Percentiles rank a stretch among this genome's conserved stretches.
phyloP scores from a whole-genome alignment of 2,113 vertebrate species.

The Brachirus orientalis region DNA sequence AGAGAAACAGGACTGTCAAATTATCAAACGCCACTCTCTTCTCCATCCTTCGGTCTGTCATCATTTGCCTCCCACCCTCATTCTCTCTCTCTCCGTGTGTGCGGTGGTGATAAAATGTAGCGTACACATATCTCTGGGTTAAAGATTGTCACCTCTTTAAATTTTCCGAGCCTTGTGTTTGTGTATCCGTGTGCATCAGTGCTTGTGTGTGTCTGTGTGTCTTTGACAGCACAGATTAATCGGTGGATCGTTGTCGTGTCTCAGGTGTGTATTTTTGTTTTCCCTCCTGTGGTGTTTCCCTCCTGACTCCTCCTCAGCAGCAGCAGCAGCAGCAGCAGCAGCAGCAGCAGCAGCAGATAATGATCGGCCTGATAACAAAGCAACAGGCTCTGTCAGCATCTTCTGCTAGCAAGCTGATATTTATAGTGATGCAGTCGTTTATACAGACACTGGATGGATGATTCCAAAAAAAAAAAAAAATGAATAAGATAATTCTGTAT shows the following conservation, averaged over 20 bases:
- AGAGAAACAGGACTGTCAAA: conserved; percentile 15
- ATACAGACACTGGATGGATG: too few relatives aligned
- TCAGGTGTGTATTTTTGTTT: conserved; percentile 41
- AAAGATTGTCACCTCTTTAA: conserved; percentile 6
- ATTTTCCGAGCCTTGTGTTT: conserved; percentile 17
- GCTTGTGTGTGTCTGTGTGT: conserved; percentile 7
- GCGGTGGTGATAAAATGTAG: conserved; percentile 13
- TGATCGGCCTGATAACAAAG: conserved; percentile 33
- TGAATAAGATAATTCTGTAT: too few relatives aligned
- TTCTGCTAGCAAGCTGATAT: background rate
- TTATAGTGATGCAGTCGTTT: too few relatives aligned
- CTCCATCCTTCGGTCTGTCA: conserved; percentile 16
- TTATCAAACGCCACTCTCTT: conserved; percentile 23
- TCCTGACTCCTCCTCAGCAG: conserved; percentile 14
- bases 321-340: too few relatives aligned
- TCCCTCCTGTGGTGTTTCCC: conserved; percentile 36
- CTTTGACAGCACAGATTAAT: conserved; percentile 57
- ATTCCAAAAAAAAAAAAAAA: too few relatives aligned
- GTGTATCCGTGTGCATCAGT: conserved; percentile 26
- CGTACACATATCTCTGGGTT: background rate
- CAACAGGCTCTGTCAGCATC: background rate
- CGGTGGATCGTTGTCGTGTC: conserved; percentile 35
- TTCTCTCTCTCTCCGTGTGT: conserved; percentile 13
- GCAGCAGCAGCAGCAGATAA: conserved; percentile 40
- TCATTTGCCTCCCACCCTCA: conserved; percentile 13